phyloP scores from a whole-genome alignment of 2,113 vertebrate species.

The Eupsittula cactorum region DNA sequence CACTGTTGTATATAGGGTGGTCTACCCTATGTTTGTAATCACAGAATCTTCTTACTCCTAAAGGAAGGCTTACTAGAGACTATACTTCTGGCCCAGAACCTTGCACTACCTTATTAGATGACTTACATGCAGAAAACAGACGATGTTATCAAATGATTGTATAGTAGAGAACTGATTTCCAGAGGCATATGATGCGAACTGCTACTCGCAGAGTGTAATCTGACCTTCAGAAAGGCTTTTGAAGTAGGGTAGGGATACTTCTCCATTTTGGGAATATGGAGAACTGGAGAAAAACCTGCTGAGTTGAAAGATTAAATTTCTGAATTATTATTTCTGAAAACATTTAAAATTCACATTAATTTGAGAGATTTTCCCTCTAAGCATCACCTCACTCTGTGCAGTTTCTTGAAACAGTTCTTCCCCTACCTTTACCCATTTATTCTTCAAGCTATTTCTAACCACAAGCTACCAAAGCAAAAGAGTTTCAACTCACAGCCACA shows the following conservation, averaged over 20 bases:
- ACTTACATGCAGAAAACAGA: background rate
- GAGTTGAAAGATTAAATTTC: background rate
- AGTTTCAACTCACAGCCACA: slow-evolving; percentile 54
- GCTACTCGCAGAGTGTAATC: background rate
- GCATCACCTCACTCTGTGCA: background rate
- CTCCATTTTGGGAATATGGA: background rate
- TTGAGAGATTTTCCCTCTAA: background rate
- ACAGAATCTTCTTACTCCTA: background rate
- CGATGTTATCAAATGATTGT: background rate
- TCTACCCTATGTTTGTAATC: background rate
- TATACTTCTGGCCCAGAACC: background rate
- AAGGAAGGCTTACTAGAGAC: background rate
- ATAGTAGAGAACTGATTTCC: background rate
- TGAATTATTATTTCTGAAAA: background rate
- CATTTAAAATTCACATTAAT: background rate
- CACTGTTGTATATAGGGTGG: background rate
- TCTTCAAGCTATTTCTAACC: slow-evolving; percentile 46
- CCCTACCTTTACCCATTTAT: background rate
- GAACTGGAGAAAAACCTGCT: background rate
- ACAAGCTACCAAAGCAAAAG: slow-evolving; percentile 35
- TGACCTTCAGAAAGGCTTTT: background rate
- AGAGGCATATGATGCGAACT: background rate
- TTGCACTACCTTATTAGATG: background rate
- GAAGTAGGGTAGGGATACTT: background rate
- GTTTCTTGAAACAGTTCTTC: background rate